Evolutionary conservation across 2,113 vertebrate species (phyloP).

Genomic region (Brienomyrus brachyistius): DNA sequence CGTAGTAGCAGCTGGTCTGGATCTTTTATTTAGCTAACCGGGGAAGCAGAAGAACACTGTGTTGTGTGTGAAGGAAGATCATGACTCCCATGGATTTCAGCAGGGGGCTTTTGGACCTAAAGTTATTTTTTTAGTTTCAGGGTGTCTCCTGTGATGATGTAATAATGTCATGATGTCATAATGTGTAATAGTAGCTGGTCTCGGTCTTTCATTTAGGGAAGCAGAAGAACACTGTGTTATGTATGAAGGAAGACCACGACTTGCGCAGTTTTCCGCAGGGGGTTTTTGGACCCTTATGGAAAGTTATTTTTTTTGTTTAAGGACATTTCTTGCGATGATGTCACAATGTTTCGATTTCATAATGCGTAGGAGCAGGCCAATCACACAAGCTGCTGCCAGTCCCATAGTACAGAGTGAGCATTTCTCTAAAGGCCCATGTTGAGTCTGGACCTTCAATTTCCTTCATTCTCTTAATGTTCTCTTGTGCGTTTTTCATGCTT

Average conservation of each 20-base stretch:
- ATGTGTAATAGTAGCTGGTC: background rate
- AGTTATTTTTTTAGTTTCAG: background rate
- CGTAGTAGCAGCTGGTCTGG: slow-evolving; percentile 1
- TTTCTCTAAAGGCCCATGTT: background rate
- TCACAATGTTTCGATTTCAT: slow-evolving; percentile 6
- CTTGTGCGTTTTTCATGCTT: slow-evolving; percentile 10
- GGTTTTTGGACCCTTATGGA: background rate
- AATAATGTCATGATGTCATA: slow-evolving; percentile 9
- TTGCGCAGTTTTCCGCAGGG: background rate
- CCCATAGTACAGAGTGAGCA: background rate
- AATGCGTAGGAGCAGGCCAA: background rate
- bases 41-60: no score
- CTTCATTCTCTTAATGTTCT: slow-evolving; percentile 11
- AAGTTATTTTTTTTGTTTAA: background rate
- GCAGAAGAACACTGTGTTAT: background rate
- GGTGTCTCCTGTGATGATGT: background rate
- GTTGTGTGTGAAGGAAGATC: background rate
- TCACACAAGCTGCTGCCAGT: background rate
- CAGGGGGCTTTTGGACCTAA: background rate
- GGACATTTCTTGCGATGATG: background rate
- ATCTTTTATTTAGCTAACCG: background rate
- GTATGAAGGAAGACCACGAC: background rate
- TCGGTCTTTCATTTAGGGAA: background rate
- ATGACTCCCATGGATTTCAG: no score
- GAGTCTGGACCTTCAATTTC: background rate